Evolutionary conservation across 2,797 vertebrate species (phyloP).

Genomic region (Sphaeramia orbicularis): DNA sequence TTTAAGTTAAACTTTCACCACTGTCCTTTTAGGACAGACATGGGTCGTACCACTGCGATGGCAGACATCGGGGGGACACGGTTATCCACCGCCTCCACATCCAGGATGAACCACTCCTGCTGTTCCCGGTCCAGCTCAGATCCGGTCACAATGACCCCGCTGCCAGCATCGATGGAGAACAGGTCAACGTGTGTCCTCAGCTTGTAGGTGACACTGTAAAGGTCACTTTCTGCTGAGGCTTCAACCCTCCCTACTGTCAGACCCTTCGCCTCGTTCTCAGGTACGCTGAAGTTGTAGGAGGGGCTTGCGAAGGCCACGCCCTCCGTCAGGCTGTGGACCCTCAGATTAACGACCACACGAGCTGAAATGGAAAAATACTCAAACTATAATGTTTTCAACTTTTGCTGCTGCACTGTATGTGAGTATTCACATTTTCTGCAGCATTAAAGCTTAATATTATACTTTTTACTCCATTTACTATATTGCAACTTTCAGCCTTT

Average conservation of each 20-base stretch:
- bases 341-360: constrained; percentile 73
- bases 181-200: constrained; percentile 74
- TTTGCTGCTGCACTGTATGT: too few relatives aligned
- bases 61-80: constrained; percentile 78
- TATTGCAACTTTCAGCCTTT: too few relatives aligned
- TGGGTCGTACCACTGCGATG: constrained; percentile 71
- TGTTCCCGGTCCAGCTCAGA: constrained; percentile 78
- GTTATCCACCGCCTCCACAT: constrained; percentile 83
- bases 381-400: not conserved
- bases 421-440: too few relatives aligned
- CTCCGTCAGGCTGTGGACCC: constrained; percentile 56
- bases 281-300: constrained; percentile 81
- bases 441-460: too few relatives aligned
- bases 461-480: too few relatives aligned
- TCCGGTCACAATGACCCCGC: constrained; percentile 72
- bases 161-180: constrained; percentile 73
- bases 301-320: constrained; percentile 73
- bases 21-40: not conserved
- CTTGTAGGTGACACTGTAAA: constrained; percentile 65
- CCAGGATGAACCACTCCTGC: constrained; percentile 77
- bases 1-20: not conserved
- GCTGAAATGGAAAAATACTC: constrained; percentile 56
- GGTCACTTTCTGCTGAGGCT: constrained; percentile 68
- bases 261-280: constrained; percentile 68
- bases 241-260: constrained; percentile 74